Evolutionary conservation across 2,797 vertebrate genomes (phyloP), one percentile per base, ranked within the genome.

Genomic region (Hephaestus fuliginosus): DNA sequence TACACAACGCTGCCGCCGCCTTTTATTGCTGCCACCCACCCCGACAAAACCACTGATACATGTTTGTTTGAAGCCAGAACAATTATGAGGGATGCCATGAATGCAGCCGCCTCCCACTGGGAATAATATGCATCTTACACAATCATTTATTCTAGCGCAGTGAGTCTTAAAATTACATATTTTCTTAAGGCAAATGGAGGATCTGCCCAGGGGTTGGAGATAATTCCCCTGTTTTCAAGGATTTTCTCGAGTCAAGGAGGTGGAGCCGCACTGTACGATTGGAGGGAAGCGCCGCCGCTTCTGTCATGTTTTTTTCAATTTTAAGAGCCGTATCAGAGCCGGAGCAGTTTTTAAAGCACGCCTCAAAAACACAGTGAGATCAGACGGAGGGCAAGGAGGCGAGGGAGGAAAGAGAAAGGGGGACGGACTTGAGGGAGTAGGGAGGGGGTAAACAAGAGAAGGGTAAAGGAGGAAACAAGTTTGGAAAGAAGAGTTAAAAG

Each of bases 11-110:
- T 33, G 60, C 52, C 52, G 61, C 41, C 2, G 36, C 55, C 48
- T 83, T 85, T 89, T 76, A 86, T 60, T 56, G 39, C 53, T 74
- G 48, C 81, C 80, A 80, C 81, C 79, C 82, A 78, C 72, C 75
- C 81, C 1, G 22, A 79, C 52, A 74, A 74, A 86, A 76, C 64
- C 74, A 55, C 74, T 33, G 6, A 33, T 57, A n/a, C 53, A 14
- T 41, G 12, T 12, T 60, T 51, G 70, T 72, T 49, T 70, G 2
- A 75, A 62, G 66, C 64, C 5, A 11, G 64, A 85, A 82, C 77
- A 78, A 74, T 64, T 51, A 33, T 53, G 64, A 75, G 49, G 70
- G 70, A 77, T 75, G 69, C 62, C 65, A 49, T 82, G 51, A 70
- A 49, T 71, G 39, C 53, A 44, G 41, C 60, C 44, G 56, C 55